Evolutionary conservation across 2,113 vertebrate species (phyloP).

Genomic region (Cheirogaleus medius): DNA sequence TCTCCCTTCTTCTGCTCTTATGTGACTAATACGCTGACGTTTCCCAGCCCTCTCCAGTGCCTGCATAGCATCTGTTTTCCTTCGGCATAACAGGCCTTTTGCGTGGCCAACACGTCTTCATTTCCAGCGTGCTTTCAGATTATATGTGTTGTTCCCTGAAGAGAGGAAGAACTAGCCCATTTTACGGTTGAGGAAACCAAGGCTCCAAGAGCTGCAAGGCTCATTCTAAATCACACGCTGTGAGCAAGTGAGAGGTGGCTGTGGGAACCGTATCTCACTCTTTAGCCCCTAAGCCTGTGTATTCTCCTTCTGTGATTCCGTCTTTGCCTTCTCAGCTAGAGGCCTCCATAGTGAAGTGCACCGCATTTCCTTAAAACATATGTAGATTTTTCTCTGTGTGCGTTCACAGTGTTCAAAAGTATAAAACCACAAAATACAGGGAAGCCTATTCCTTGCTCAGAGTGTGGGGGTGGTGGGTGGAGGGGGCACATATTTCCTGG

Average conservation of each 20-base stretch:
- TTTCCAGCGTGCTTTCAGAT: background rate
- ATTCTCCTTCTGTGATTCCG: background rate
- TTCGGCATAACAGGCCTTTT: background rate
- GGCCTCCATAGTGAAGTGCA: background rate
- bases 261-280: background rate
- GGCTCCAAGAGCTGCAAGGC: background rate
- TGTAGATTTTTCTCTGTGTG: background rate
- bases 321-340: background rate
- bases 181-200: background rate
- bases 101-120: background rate
- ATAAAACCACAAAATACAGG: background rate
- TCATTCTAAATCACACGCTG: background rate
- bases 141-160: background rate
- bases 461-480: accelerated
- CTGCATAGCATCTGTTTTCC: background rate
- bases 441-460: background rate
- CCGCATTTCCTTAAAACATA: background rate
- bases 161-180: background rate
- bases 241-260: background rate
- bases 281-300: background rate
- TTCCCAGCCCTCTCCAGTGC: background rate
- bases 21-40: background rate
- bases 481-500: background rate
- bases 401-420: background rate
- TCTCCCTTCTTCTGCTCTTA: background rate